A percentile compares a stretch with the other conserved stretches of the same genome.
These are phyloP conservation scores for Trichosurus vulpecula DNA, from an alignment of 2,797 vertebrate genomes.

Conservation along the genomic window DNA sequence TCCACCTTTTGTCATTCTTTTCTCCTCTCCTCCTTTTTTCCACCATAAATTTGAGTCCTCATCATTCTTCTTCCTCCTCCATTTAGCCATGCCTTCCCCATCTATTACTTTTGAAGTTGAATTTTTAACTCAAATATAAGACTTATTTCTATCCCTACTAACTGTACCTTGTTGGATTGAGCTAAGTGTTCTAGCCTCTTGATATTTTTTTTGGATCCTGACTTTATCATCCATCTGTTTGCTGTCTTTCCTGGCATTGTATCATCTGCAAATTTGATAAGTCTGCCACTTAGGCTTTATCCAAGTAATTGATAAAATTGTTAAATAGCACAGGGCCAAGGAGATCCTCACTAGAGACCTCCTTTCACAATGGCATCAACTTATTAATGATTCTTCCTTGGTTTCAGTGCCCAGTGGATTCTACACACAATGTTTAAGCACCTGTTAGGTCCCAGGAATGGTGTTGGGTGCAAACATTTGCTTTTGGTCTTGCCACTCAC, in stretches of 20 bases:
- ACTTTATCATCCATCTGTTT: background rate
- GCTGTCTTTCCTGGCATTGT: background rate
- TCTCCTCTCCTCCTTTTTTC: background rate
- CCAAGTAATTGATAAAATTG: background rate
- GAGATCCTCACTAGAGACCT: background rate
- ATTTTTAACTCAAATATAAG: background rate
- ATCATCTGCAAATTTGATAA: background rate
- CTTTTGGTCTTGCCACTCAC: slow-evolving; percentile 31
- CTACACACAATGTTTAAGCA: background rate
- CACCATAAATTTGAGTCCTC: background rate
- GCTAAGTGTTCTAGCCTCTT: background rate
- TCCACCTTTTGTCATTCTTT: background rate
- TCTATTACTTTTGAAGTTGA: background rate
- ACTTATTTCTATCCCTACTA: background rate
- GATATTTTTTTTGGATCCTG: background rate
- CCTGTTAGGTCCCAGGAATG: background rate
- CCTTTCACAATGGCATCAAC: background rate
- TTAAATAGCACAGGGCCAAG: background rate
- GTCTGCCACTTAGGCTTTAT: background rate
- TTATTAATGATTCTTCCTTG: background rate
- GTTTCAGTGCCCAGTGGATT: background rate
- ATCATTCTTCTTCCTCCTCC: background rate
- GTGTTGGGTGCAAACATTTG: background rate
- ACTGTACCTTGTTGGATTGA: background rate
- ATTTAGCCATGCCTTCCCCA: background rate